Conservation (phyloP, 2,797 vertebrate species). For the Propithecus deckenii region DNA sequence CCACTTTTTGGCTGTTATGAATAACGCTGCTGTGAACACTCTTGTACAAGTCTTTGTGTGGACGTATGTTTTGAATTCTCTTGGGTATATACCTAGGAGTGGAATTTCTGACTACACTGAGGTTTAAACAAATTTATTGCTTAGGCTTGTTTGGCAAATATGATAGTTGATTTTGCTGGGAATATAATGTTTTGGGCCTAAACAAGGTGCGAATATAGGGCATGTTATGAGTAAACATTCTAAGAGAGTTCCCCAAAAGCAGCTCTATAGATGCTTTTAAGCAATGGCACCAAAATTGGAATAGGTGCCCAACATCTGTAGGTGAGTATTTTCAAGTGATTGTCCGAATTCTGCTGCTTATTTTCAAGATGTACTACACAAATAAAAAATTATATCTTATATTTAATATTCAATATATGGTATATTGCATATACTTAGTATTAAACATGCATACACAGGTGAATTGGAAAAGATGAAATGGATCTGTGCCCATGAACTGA, state of each 20-base stretch:
- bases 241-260: background rate
- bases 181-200: background rate
- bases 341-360: background rate
- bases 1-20: background rate
- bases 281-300: background rate
- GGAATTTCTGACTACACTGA: background rate
- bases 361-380: background rate
- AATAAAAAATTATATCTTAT: background rate
- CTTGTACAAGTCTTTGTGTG: background rate
- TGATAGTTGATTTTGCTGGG: background rate
- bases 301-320: background rate
- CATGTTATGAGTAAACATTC: background rate
- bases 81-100: background rate
- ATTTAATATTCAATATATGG: background rate
- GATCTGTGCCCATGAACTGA: background rate
- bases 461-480: slow-evolving; percentile 1
- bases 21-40: background rate
- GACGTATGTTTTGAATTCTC: background rate
- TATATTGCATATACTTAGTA: background rate
- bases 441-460: background rate
- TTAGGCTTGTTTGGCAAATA: background rate
- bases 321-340: background rate
- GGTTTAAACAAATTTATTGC: background rate
- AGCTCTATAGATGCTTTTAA: background rate
- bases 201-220: background rate